phyloP scores from a whole-genome alignment of 2,888 invertebrate species.

The Amorpha juglandis region DNA sequence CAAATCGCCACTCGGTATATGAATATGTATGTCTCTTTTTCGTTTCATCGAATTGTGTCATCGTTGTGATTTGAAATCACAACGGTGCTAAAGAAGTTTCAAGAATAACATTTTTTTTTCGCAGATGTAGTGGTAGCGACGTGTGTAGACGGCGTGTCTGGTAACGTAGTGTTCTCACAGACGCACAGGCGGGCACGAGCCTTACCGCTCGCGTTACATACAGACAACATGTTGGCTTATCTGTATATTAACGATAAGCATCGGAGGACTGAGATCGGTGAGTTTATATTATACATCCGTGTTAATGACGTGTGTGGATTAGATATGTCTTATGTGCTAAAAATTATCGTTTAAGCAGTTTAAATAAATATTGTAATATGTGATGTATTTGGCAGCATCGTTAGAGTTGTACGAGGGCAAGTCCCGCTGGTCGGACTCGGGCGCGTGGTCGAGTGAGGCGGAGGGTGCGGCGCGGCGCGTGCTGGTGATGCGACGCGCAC shows the following conservation, averaged over 20 bases:
- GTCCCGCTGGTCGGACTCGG: constrained; percentile 89
- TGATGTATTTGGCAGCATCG: constrained; percentile 85
- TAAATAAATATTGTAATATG: constrained; percentile 1
- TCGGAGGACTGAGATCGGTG: constrained; percentile 93
- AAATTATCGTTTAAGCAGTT: no score
- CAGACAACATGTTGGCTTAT: constrained; percentile 98
- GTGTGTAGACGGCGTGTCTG: constrained; percentile 95
- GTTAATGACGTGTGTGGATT: no score
- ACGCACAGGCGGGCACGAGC: constrained; percentile 93
- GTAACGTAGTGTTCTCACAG: constrained; percentile 92
- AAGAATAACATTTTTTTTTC: no score
- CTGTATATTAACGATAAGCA: constrained; percentile 97
- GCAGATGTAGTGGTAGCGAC: constrained; percentile 92
- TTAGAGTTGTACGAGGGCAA: constrained; percentile 97
- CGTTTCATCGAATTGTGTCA: no score
- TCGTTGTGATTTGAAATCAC: no score
- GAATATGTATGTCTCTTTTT: no score
- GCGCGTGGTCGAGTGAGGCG: constrained; percentile 84
- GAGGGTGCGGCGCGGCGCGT: constrained; percentile 87
- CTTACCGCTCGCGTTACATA: constrained; percentile 92
- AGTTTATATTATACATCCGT: constrained; percentile 26
- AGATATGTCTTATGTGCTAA: no score
- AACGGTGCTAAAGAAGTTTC: no score
- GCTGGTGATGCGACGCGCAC: constrained; percentile 92
- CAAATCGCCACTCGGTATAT: no score